Conservation (phyloP, 1,140 invertebrate species). For the Drosophila rufa region DNA sequence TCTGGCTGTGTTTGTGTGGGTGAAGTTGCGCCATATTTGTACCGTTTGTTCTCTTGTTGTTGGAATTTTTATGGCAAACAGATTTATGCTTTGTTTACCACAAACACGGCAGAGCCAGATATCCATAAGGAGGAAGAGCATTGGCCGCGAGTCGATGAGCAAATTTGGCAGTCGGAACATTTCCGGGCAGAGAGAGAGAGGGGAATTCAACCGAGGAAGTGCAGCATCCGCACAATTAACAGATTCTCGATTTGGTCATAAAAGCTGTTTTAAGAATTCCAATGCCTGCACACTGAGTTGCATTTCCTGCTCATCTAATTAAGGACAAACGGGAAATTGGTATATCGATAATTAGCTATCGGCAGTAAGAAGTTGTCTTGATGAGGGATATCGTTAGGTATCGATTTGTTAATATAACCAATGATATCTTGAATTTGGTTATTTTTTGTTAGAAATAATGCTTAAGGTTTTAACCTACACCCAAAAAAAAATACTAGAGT, state of each 20-base stretch:
- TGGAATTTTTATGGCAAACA: conserved; percentile 76
- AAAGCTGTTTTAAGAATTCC: conserved; percentile 6
- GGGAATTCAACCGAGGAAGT: conserved; percentile 49
- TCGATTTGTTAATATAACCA: too few species aligned
- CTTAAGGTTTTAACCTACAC: background rate
- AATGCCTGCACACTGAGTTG: background rate
- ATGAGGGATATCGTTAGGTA: too few species aligned
- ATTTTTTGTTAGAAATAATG: background rate
- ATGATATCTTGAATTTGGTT: background rate
- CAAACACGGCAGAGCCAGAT: conserved; percentile 25
- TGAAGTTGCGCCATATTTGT: conserved; percentile 48
- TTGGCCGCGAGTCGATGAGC: conserved; percentile 34
- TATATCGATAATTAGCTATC: background rate
- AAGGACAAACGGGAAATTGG: conserved; percentile 1
- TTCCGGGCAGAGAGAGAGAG: conserved; percentile 44
- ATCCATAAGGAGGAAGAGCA: conserved; percentile 35
- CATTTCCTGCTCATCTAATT: conserved; percentile 15
- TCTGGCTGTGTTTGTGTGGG: conserved; percentile 22
- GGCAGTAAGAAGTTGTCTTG: background rate
- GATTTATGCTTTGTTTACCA: conserved; percentile 74
- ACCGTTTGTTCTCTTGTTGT: conserved; percentile 28
- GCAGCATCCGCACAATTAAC: conserved; percentile 40
- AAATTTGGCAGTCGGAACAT: conserved; percentile 64
- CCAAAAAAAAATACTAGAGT: too few species aligned
- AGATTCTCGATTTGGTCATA: conserved; percentile 25